These are phyloP conservation scores for Idris sp. DNA, from an alignment of 1,140 invertebrate species.

Conservation along the genomic window DNA sequence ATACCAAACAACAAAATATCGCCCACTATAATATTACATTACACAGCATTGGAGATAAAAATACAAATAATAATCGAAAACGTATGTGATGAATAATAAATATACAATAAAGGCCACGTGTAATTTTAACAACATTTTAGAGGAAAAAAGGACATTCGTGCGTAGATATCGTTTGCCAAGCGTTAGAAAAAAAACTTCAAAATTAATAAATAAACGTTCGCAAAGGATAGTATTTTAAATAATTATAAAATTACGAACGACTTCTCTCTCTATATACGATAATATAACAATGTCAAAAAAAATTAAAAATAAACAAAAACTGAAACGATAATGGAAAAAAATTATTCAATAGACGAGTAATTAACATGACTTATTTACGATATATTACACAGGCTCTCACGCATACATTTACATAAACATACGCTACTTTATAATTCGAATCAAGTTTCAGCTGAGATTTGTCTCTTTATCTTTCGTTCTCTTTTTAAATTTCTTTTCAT, in stretches of 20 bases:
- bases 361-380: conserved; percentile 41
- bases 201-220: conserved; percentile 22
- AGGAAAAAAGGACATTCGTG: too few species aligned
- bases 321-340: too few species aligned
- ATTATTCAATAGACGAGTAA: conserved; percentile 6
- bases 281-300: conserved; percentile 13
- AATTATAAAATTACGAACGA: conserved; percentile 32
- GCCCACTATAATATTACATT: too few species aligned
- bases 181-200: conserved; percentile 14
- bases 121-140: conserved; percentile 8
- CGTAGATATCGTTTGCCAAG: conserved; percentile 37
- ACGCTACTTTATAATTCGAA: conserved; percentile 39
- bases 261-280: conserved; percentile 11
- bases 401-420: conserved; percentile 50
- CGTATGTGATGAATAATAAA: conserved; percentile 16
- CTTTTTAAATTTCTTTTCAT: conserved; percentile 10
- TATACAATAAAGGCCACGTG: conserved; percentile 33
- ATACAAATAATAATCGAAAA: too few species aligned
- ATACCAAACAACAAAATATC: background rate
- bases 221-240: conserved; percentile 24
- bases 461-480: conserved; percentile 5
- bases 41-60: too few species aligned
- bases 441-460: conserved; percentile 34
- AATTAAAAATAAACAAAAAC: background rate
- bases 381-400: conserved; percentile 55